Evolutionary conservation across 2,113 vertebrate genomes (phyloP).

Genomic region (Silurus asotus): DNA sequence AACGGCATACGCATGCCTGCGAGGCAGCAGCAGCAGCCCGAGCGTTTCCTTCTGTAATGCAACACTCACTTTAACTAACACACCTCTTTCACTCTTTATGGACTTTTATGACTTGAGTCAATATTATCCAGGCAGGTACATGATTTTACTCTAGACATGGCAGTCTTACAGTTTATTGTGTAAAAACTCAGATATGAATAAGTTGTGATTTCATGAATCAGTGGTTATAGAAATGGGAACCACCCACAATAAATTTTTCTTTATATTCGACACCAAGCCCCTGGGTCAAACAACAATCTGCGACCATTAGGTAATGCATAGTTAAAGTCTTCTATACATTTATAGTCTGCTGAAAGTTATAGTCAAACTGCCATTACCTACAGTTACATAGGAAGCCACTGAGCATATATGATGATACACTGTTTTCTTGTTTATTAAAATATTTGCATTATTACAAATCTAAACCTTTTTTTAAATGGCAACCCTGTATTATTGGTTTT

Average conservation of each 20-base stretch:
- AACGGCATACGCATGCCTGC: conserved; percentile 74
- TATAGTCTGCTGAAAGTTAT: not conserved
- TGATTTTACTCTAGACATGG: conserved; percentile 59
- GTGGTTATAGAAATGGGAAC: conserved; percentile 53
- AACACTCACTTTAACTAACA: conserved; percentile 75
- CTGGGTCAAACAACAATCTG: conserved; percentile 38
- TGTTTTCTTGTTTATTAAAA: no score
- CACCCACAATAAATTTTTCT: conserved; percentile 36
- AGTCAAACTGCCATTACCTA: not conserved
- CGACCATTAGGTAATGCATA: conserved; percentile 21
- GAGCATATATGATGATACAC: not conserved
- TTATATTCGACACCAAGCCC: conserved; percentile 24
- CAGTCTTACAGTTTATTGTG: conserved; percentile 59
- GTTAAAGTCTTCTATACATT: conserved; percentile 18
- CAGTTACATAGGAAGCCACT: not conserved
- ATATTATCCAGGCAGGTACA: conserved; percentile 52
- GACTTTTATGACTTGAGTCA: conserved; percentile 71
- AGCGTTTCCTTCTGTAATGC: conserved; percentile 79
- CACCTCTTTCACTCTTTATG: conserved; percentile 64
- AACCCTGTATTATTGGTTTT: no score
- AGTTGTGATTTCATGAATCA: conserved; percentile 48
- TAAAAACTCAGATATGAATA: conserved; percentile 54
- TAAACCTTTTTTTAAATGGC: no score
- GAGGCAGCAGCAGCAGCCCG: conserved; percentile 77
- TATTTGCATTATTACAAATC: no score